Evolutionary conservation across 1,140 invertebrate species (phyloP), one percentile per base, ranked within the genome.

Genomic region (Potamilus streckersoni): DNA sequence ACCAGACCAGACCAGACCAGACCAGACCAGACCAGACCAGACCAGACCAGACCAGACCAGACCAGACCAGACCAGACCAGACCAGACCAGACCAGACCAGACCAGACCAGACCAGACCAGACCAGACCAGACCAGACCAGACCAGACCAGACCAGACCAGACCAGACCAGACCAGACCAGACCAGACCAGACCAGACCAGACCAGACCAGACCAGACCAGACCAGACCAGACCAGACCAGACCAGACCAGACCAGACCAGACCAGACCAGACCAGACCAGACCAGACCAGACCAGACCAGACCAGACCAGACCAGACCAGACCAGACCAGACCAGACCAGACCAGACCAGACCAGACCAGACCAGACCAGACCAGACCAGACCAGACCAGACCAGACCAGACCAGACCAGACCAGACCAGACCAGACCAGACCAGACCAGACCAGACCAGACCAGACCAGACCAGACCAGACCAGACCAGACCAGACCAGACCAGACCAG

Each of bases 391-490:
- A 75, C 76, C 71, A 27, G 71, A 66, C 71, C 76, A 58, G 71
- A 75, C 76, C 71, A 27, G 71, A 75, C 71, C 76, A 58, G 61
- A 75, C 76, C 76, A 58, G 4, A 75, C 58, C 72, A 38, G 16
- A 63, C 60, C 11, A 6, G 62, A 64, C 58, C 60, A 58, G 75
- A 65, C 63, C 75, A 58, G 75, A 75, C 75, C 75, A 58, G 75
- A 75, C 71, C 75, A 23, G 70, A 75, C 71, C 75, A 58, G 71
- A 75, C 75, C 75, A 58, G 75, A 75, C 75, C 75, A 58, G 75
- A 66, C 71, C 75, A 58, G 75, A 75, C 71, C 75, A 58, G 63
- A 65, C 71, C 76, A 17, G 71, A 73, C 56, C 60, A 31, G 71
- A 73, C 56, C 8, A 16, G 19, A 17, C 20, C 23, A 58, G 61